phyloP scores from a whole-genome alignment of 2,888 invertebrate species.

The Drosophila subsilvestris region DNA sequence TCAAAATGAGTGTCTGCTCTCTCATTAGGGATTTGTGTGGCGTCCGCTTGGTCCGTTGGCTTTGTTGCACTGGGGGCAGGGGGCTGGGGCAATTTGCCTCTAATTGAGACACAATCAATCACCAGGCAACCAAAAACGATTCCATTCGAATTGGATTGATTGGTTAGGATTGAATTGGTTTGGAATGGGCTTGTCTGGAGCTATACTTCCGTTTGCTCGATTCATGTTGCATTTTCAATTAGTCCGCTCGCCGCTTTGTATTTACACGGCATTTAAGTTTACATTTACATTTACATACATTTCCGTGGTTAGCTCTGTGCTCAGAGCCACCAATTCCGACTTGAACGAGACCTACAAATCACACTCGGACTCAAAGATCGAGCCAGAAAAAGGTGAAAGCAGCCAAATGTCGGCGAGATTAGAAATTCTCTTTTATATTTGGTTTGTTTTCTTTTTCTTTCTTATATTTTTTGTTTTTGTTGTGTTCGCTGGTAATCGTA shows the following conservation, averaged over 20 bases:
- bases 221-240: constrained; percentile 57
- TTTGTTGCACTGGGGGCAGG: constrained; percentile 7
- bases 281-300: constrained; percentile 62
- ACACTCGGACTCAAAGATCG: constrained; percentile 4
- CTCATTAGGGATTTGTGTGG: constrained; percentile 23
- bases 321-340: neutral
- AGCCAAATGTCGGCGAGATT: constrained; percentile 26
- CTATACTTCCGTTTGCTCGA: constrained; percentile 26
- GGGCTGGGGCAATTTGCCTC: constrained; percentile 22
- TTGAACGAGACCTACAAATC: neutral
- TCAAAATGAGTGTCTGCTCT: neutral
- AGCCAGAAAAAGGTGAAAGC: constrained; percentile 58
- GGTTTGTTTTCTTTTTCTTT: constrained; percentile 8
- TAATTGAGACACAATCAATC: constrained; percentile 53
- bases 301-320: constrained; percentile 49
- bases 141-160: constrained; percentile 23
- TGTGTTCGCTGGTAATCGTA: constrained; percentile 36
- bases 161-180: constrained; percentile 3
- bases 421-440: constrained; percentile 41
- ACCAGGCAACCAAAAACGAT: constrained; percentile 23
- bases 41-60: constrained; percentile 3
- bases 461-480: neutral
- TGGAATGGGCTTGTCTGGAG: constrained; percentile 17
- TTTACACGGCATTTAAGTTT: constrained; percentile 55
- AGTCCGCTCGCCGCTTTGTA: constrained; percentile 42